phyloP scores from a whole-genome alignment of 2,797 vertebrate genomes.

The Balearica regulorum region DNA sequence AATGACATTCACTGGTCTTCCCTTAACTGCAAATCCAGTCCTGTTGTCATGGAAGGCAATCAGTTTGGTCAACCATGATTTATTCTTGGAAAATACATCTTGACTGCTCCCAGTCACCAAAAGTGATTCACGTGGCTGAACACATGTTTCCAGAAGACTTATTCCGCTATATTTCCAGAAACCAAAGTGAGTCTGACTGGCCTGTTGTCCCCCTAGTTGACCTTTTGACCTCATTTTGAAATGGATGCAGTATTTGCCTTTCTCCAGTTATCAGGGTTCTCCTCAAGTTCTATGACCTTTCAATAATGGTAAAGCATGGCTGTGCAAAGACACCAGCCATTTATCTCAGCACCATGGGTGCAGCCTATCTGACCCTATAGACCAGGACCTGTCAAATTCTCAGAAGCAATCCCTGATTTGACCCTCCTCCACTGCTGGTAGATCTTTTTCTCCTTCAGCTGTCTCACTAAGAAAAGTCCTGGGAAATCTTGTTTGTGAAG shows the following conservation, averaged over 20 bases:
- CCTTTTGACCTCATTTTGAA: neutral
- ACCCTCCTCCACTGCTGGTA: neutral
- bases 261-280: neutral
- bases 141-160: neutral
- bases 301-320: neutral
- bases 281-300: neutral
- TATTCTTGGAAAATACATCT: neutral
- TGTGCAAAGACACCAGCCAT: neutral
- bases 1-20: neutral
- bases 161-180: neutral
- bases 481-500: neutral
- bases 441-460: neutral
- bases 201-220: neutral
- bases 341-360: neutral
- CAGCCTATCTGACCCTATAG: neutral
- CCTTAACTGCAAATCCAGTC: neutral
- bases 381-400: neutral
- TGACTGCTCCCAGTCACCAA: neutral
- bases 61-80: neutral
- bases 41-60: neutral
- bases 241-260: neutral
- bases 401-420: neutral
- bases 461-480: neutral
- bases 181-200: neutral
- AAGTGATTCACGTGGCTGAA: neutral